phyloP scores from a whole-genome alignment of 2,113 vertebrate species.

The Aldabrachelys gigantea region DNA sequence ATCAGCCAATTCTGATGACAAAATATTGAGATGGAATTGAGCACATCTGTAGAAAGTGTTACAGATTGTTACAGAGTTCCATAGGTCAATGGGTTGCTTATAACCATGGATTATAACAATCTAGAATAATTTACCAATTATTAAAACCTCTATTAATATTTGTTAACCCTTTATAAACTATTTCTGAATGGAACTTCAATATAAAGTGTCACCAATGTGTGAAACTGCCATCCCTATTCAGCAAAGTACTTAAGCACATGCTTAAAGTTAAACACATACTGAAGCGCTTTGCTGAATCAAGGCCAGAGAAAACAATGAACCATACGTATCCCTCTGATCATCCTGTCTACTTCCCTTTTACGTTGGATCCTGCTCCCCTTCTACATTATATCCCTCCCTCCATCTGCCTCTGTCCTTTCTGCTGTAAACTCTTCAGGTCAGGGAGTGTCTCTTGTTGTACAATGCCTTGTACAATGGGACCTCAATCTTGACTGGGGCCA shows the following conservation, averaged over 20 bases:
- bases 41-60: accelerated
- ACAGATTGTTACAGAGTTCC: background rate
- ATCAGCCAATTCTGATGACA: background rate
- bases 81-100: background rate
- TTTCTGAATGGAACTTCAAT: background rate
- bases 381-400: background rate
- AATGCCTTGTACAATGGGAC: background rate
- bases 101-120: background rate
- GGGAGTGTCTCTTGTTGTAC: background rate
- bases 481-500: background rate
- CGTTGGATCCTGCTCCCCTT: background rate
- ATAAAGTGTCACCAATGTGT: background rate
- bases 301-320: background rate
- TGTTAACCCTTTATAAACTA: background rate
- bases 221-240: background rate
- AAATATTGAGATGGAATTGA: background rate
- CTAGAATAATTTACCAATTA: background rate
- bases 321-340: background rate
- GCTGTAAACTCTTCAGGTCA: background rate
- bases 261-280: background rate
- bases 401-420: background rate
- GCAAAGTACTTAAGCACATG: background rate
- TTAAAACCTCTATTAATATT: background rate
- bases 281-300: background rate
- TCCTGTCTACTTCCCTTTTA: background rate